Base-by-base conservation (phyloP, 2,113 vertebrate species). In the Pungitius pungitius region DNA sequence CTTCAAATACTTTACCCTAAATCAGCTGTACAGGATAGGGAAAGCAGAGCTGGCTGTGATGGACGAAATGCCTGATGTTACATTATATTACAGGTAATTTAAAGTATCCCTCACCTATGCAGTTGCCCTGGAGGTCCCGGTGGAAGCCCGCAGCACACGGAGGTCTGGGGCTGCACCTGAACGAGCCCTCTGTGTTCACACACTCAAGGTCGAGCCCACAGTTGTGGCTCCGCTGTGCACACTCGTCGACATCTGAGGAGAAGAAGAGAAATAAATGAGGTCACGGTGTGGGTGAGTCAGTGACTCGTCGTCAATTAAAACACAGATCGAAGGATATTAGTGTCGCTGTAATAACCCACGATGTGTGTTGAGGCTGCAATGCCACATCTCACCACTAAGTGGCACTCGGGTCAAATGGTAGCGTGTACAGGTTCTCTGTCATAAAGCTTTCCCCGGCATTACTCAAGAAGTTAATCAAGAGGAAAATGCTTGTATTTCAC, bases 101-200 rank as follows among this genome's bases (percentile, higher is more conserved):
- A n/a, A n/a, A n/a, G n/a, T n/a, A n/a, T n/a, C n/a, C n/a, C 94
- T 94, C 85, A 97, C 97, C 96, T 7, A 94, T 88, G 6, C 97
- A 98, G 85, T 94, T 95, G 11, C 96, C 95, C 69, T 93, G 92
- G 0, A 91, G 76, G 66, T 96, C 95, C 43, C 89, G 94, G 59
- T 91, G 91, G 75, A 95, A 97, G 4, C 96, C 96, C 0, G 87
- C 87, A 79, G 95, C 87, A 83, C 97, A 98, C 61, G 87, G 92
- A 13, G 92, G 85, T 81, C 91, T 94, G 0, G 94, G 88, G 84
- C 94, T 91, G 74, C 96, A 98, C 90, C 93, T 94, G 92, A 97
- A 98, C 0, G 95, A 97, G 1, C 97, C 97, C 65, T 90, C 83
- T 0, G 94, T 96, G 81, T 97, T 98, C 82, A 95, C 93, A 81